A percentile compares a stretch with the other conserved stretches of the same genome.
phyloP scores from a whole-genome alignment of 2,888 invertebrate species.

The Sepioteuthis lessoniana region DNA sequence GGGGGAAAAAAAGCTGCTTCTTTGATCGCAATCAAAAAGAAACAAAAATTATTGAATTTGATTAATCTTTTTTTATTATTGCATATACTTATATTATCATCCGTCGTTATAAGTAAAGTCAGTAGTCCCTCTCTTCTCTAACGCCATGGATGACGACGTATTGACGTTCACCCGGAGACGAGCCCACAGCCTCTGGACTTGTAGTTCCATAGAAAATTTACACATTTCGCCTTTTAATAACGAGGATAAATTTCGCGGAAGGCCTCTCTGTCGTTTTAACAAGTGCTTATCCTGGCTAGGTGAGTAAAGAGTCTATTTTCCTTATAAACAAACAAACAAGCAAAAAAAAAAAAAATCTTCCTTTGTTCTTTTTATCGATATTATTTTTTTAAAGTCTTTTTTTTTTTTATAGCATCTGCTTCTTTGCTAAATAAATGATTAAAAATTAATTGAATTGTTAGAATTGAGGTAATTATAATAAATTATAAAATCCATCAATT shows the following conservation, averaged over 20 bases:
- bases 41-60: background rate
- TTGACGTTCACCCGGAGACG: slow-evolving; percentile 52
- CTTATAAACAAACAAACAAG: background rate
- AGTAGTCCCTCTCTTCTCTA: background rate
- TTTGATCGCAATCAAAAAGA: background rate
- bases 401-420: background rate
- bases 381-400: background rate
- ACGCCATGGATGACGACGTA: slow-evolving; percentile 55
- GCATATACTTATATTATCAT: background rate
- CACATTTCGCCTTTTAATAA: slow-evolving; percentile 53
- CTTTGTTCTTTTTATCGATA: background rate
- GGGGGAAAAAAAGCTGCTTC: background rate
- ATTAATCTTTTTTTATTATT: background rate
- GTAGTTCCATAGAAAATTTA: slow-evolving; percentile 60
- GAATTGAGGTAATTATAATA: background rate
- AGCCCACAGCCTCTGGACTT: slow-evolving; percentile 55
- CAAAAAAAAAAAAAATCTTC: background rate
- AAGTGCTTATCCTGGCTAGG: slow-evolving; percentile 60
- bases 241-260: slow-evolving; percentile 57
- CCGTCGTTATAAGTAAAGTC: background rate
- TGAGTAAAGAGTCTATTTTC: slow-evolving; percentile 50
- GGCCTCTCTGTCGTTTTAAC: slow-evolving; percentile 57
- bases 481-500: background rate
- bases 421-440: background rate
- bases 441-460: background rate